Evolutionary conservation across 2,113 vertebrate species (phyloP).

Genomic region (Ictidomys tridecemlineatus): DNA sequence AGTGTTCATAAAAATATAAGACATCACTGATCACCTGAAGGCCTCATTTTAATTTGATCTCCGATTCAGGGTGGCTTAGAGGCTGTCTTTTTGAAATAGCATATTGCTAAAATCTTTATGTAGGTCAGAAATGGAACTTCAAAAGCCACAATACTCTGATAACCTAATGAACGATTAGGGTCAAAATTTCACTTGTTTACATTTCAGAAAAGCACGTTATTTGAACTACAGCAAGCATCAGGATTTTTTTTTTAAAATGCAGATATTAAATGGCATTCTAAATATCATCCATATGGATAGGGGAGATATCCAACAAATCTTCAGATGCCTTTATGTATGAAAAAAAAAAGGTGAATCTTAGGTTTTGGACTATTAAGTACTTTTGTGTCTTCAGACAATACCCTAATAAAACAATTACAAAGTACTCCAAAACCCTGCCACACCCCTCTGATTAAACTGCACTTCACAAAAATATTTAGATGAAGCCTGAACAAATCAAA

Average conservation of each 20-base stretch:
- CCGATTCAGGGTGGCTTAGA: conserved; percentile 63
- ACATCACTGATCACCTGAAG: conserved; percentile 43
- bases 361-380: conserved; percentile 54
- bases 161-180: conserved; percentile 67
- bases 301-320: conserved; percentile 68
- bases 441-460: conserved; percentile 83
- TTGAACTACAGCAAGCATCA: conserved; percentile 70
- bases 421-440: conserved; percentile 82
- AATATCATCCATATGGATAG: conserved; percentile 67
- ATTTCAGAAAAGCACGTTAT: conserved; percentile 75
- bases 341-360: conserved; percentile 66
- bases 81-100: conserved; percentile 69
- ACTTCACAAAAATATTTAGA: conserved; percentile 81
- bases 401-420: conserved; percentile 81
- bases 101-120: conserved; percentile 68
- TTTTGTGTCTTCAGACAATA: conserved; percentile 63
- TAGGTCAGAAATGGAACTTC: conserved; percentile 75
- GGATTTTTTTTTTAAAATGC: conserved; percentile 33
- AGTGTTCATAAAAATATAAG: conserved; percentile 73
- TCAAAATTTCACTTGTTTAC: conserved; percentile 85
- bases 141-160: conserved; percentile 58
- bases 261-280: conserved; percentile 74
- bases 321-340: conserved; percentile 61
- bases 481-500: conserved; percentile 82
- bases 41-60: conserved; percentile 71